Conservation (phyloP, 2,113 vertebrate species). For the Helogale parvula region DNA sequence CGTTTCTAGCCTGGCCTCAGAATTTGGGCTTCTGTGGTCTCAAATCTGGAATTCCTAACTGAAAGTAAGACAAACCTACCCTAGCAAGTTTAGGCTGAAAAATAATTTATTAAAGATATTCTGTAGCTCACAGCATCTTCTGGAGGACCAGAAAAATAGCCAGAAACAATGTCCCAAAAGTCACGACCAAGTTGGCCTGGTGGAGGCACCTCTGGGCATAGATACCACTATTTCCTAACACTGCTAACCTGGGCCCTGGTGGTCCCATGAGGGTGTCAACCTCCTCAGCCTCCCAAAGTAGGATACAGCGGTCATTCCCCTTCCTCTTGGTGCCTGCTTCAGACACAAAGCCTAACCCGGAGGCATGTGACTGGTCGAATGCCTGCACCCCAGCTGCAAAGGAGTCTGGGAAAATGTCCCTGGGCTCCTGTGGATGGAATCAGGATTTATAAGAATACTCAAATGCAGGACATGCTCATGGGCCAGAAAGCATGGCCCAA, state of each 20-base stretch:
- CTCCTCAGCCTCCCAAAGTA: neutral
- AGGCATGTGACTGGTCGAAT: neutral
- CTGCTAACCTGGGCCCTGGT: neutral
- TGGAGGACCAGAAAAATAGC: neutral
- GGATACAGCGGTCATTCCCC: neutral
- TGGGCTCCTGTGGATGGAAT: neutral
- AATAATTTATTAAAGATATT: neutral
- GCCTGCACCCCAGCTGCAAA: neutral
- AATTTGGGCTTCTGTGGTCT: neutral
- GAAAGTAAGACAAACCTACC: neutral
- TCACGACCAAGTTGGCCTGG: neutral
- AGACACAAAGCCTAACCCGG: neutral
- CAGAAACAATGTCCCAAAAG: neutral
- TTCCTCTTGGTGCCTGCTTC: neutral
- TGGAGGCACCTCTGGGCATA: neutral
- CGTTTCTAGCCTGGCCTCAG: neutral
- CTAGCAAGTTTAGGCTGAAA: neutral
- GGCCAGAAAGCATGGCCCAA: neutral
- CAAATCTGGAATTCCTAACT: neutral
- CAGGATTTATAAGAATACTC: neutral
- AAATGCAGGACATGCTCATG: neutral
- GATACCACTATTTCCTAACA: neutral
- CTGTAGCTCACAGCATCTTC: neutral
- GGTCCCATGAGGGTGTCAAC: neutral
- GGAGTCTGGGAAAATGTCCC: neutral